phyloP scores from a whole-genome alignment of 2,888 invertebrate species.

The Perizoma affinitatum region DNA sequence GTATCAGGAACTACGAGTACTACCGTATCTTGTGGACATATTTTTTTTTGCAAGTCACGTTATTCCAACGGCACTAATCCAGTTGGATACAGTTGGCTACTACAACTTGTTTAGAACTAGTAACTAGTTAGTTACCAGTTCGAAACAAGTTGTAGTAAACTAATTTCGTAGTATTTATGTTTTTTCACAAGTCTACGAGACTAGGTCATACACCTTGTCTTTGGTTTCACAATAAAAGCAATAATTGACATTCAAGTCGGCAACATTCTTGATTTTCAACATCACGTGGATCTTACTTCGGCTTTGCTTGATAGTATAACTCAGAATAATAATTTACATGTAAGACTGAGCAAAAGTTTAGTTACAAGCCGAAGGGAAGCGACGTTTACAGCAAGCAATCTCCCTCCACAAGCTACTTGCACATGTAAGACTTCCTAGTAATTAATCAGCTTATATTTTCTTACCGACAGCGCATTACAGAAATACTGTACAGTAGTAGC shows the following conservation, averaged over 20 bases:
- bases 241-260: conserved; percentile 2
- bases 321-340: conserved; percentile 7
- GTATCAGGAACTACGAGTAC: too few species aligned
- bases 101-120: too few species aligned
- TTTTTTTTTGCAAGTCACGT: too few species aligned
- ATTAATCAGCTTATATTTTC: too few species aligned
- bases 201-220: conserved; percentile 3
- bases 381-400: too few species aligned
- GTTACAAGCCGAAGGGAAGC: neutral
- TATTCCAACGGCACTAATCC: too few species aligned
- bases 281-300: neutral
- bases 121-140: neutral
- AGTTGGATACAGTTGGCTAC: too few species aligned
- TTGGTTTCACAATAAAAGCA: conserved; percentile 15
- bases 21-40: too few species aligned
- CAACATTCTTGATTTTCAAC: conserved; percentile 17
- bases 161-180: neutral
- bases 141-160: neutral
- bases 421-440: too few species aligned
- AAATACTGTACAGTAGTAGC: too few species aligned
- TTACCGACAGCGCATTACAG: too few species aligned
- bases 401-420: too few species aligned
- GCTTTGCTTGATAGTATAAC: neutral
- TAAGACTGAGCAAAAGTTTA: neutral
- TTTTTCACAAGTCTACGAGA: neutral